phyloP scores from a whole-genome alignment of 2,797 vertebrate genomes.

The Coregonus suidteri region DNA sequence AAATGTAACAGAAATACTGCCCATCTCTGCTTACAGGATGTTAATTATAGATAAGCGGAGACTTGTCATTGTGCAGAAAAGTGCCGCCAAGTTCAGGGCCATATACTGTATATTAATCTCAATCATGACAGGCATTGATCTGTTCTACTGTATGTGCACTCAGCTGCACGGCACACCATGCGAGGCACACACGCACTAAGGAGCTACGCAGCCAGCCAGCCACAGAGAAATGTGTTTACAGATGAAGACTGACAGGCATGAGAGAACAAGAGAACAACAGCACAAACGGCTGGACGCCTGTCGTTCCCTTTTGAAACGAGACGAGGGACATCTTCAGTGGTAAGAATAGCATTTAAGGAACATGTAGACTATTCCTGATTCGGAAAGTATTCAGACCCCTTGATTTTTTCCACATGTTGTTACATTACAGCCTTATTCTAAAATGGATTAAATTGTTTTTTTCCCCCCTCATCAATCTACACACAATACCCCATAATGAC shows the following conservation, averaged over 20 bases:
- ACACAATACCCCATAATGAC: no score
- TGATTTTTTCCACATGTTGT: no score
- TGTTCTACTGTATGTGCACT: conserved; percentile 16
- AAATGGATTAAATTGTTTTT: no score
- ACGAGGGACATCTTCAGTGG: background rate
- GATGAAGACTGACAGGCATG: conserved; percentile 4
- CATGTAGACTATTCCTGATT: background rate
- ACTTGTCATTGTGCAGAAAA: no score
- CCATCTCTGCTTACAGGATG: conserved; percentile 11
- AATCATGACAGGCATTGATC: conserved; percentile 25
- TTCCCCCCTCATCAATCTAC: no score
- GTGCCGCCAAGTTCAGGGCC: conserved; percentile 24
- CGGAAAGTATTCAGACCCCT: no score
- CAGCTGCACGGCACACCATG: conserved; percentile 5
- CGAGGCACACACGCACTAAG: background rate
- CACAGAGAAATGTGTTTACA: background rate
- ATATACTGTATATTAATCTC: conserved; percentile 9
- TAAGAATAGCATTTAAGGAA: background rate
- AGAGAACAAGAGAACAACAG: background rate
- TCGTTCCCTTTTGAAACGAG: background rate
- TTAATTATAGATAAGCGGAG: conserved; percentile 26
- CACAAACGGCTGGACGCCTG: background rate
- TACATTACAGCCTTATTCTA: no score
- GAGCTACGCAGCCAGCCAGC: background rate
- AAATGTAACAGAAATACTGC: no score